These are phyloP conservation scores for Melolontha melolontha DNA, from an alignment of 2,888 invertebrate species.

Conservation along the genomic window DNA sequence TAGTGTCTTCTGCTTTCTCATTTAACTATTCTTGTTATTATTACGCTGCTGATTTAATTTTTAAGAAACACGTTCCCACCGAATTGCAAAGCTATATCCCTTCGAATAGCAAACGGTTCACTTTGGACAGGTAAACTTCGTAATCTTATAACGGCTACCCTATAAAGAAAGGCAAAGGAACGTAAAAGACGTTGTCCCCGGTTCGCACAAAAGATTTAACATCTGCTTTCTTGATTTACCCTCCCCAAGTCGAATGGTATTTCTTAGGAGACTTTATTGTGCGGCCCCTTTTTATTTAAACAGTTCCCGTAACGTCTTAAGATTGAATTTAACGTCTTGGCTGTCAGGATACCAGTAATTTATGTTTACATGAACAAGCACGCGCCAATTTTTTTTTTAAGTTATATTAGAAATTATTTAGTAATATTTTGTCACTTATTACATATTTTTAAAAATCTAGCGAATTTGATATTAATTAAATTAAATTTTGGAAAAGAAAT, in stretches of 20 bases:
- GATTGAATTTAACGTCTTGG: conserved; percentile 49
- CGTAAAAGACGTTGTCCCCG: conserved; percentile 59
- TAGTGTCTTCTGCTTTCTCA: conserved; percentile 16
- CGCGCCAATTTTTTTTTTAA: conserved; percentile 11
- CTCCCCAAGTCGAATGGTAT: conserved; percentile 59
- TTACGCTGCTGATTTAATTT: background rate
- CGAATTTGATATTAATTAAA: too few relatives aligned
- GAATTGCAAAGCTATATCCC: conserved; percentile 37
- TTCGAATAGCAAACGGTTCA: conserved; percentile 17
- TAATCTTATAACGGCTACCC: conserved; percentile 33
- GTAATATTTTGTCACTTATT: too few relatives aligned
- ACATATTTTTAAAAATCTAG: too few relatives aligned
- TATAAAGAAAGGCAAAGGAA: conserved; percentile 46
- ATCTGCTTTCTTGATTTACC: conserved; percentile 63
- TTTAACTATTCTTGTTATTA: background rate
- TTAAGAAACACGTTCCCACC: conserved; percentile 33
- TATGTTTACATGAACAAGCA: background rate
- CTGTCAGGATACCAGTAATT: conserved; percentile 13
- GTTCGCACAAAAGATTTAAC: conserved; percentile 55
- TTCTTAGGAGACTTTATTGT: conserved; percentile 50
- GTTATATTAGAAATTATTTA: too few relatives aligned
- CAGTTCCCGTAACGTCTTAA: conserved; percentile 61
- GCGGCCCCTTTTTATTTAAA: conserved; percentile 51
- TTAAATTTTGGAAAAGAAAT: too few relatives aligned
- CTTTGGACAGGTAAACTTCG: conserved; percentile 35